Evolutionary conservation across 2,113 vertebrate species (phyloP), one percentile per base, ranked within the genome.

Genomic region (Gambusia affinis): DNA sequence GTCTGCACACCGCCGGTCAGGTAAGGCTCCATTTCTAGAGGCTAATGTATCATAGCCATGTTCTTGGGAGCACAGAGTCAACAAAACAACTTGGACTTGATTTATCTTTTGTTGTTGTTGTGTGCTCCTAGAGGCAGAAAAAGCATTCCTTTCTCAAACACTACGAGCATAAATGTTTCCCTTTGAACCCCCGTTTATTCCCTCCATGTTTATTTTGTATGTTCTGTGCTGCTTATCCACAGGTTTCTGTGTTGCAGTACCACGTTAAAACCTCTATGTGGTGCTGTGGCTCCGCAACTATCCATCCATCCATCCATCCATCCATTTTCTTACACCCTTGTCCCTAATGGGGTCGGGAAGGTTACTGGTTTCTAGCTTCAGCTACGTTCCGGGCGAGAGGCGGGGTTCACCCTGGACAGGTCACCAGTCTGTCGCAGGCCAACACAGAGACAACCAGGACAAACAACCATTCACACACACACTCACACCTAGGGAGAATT

Each of bases 1-100:
- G 76, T 81, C 87, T 81, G 83, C 70, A 67, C 65, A 61, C 78
- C 85, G 76, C 75, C 90, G 87, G 70, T 72, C 81, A 93, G 92
- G 93, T 93, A 83, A 77, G 7, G 22, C 51, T 51, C 29, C 62
- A 28, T 70, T 60, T 65, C 35, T 61, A 57, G 71, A 64, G 66
- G 27, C 12, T 63, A 61, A 37, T 44, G 42, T 22, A 24, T 54
- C 31, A 31, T 42, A 33, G 42, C 44, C 4, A 24, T 57, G 33
- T 39, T 79, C 31, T 30, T 19, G 0, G 19, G 19, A 54, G 27
- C 5, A 64, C 37, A 39, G 14, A 67, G 60, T 3, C 51, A n/a
- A 31, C 33, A 61, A 47, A 60, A 27, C 54, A n/a, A 63, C 17
- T 51, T 35, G 27, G 37, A 67, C 39, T 0, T 1, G 19, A 24